A percentile compares a stretch with the other conserved stretches of the same genome.
Evolutionary conservation across 2,113 vertebrate species (phyloP).

Genomic region (Rhipidura dahli): DNA sequence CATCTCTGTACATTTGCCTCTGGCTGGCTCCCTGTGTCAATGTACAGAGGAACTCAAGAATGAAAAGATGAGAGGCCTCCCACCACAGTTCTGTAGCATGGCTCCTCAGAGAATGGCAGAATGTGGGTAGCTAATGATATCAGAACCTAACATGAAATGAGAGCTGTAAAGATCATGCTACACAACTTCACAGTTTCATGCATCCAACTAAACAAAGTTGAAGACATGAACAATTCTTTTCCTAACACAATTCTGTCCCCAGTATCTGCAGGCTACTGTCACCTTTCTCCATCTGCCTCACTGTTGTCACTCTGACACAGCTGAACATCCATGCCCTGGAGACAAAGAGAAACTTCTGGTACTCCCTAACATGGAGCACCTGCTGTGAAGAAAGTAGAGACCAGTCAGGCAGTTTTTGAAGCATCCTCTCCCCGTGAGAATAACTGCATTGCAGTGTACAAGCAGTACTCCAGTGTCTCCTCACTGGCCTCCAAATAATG

Average conservation of each 20-base stretch:
- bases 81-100: background rate
- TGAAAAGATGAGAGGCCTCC: background rate
- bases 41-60: background rate
- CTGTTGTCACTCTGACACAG: background rate
- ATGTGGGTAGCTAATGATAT: background rate
- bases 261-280: background rate
- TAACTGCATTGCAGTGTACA: background rate
- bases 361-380: background rate
- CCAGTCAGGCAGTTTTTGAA: background rate
- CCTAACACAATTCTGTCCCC: background rate
- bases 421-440: background rate
- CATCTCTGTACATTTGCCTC: background rate
- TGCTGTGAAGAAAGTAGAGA: background rate
- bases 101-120: background rate
- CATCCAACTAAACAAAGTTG: background rate
- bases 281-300: background rate
- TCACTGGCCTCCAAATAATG: background rate
- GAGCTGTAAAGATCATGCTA: background rate
- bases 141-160: background rate
- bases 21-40: background rate
- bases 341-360: background rate
- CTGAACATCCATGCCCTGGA: background rate
- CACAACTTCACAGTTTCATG: background rate
- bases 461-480: background rate
- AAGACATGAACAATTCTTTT: background rate